A percentile compares a stretch with the other conserved stretches of the same genome.
These are phyloP conservation scores for Leuciscus waleckii DNA, from an alignment of 2,797 vertebrate genomes.

Conservation along the genomic window DNA sequence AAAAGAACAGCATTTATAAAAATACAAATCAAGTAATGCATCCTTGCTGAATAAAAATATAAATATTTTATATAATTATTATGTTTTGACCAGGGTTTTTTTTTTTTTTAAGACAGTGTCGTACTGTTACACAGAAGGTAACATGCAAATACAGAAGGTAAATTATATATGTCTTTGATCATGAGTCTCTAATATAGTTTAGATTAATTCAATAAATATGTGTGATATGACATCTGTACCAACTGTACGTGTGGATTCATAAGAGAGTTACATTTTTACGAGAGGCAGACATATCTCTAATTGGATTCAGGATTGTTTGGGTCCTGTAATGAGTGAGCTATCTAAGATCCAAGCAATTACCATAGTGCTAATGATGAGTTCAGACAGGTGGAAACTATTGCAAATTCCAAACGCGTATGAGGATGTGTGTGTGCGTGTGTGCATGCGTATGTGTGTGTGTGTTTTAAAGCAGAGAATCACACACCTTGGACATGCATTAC, in stretches of 20 bases:
- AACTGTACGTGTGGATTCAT: background rate
- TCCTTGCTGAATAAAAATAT: background rate
- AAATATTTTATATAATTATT: too few species aligned
- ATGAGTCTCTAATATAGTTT: background rate
- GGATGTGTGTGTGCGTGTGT: background rate
- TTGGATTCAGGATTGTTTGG: conserved; percentile 38
- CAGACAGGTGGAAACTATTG: conserved; percentile 39
- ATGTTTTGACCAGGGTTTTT: too few species aligned
- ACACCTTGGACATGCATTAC: conserved; percentile 29
- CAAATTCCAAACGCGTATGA: conserved; percentile 16
- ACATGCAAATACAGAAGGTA: background rate
- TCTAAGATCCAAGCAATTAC: conserved; percentile 47
- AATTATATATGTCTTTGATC: background rate
- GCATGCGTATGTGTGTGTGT: background rate
- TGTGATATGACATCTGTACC: background rate
- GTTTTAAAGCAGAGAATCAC: conserved; percentile 5
- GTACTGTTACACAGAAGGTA: background rate
- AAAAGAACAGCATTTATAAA: too few species aligned
- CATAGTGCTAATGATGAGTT: conserved; percentile 34
- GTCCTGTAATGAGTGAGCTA: conserved; percentile 33
- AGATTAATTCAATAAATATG: background rate
- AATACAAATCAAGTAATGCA: background rate
- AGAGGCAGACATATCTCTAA: conserved; percentile 40
- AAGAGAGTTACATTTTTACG: conserved; percentile 4
- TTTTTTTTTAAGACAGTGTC: too few species aligned